Evolutionary conservation across 1,140 invertebrate genomes (phyloP).

Genomic region (Thalassaphorura encarpata): DNA sequence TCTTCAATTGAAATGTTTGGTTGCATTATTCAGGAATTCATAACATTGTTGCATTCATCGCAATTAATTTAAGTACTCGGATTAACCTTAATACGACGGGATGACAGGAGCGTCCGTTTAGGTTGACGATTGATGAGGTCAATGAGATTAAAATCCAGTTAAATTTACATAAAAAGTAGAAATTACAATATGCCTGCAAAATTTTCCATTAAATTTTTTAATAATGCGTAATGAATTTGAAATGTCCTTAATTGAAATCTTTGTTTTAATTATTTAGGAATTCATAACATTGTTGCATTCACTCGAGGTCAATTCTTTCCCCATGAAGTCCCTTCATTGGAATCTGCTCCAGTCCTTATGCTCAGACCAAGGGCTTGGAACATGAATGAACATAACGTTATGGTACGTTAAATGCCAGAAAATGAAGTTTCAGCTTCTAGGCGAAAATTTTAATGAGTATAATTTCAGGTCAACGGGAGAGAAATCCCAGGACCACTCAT

Average conservation of each 20-base stretch:
- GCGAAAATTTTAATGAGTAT: background rate
- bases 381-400: conserved; percentile 58
- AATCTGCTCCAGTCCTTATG: conserved; percentile 50
- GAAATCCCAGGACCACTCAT: conserved; percentile 54
- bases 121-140: no score
- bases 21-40: conserved; percentile 42
- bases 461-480: conserved; percentile 48
- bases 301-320: conserved; percentile 33
- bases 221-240: no score
- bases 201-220: no score
- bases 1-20: no score
- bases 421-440: background rate
- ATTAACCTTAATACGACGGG: no score
- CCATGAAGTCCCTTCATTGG: conserved; percentile 40
- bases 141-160: no score
- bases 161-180: no score
- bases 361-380: conserved; percentile 62
- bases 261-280: conserved; percentile 37
- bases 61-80: no score
- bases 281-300: conserved; percentile 52
- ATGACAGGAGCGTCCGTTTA: no score
- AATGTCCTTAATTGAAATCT: no score
- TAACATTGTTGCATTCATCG: conserved; percentile 51
- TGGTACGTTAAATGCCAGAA: conserved; percentile 39
- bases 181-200: no score